Conservation (phyloP, 2,888 invertebrate genomes). For the Dascillus cervinus region DNA sequence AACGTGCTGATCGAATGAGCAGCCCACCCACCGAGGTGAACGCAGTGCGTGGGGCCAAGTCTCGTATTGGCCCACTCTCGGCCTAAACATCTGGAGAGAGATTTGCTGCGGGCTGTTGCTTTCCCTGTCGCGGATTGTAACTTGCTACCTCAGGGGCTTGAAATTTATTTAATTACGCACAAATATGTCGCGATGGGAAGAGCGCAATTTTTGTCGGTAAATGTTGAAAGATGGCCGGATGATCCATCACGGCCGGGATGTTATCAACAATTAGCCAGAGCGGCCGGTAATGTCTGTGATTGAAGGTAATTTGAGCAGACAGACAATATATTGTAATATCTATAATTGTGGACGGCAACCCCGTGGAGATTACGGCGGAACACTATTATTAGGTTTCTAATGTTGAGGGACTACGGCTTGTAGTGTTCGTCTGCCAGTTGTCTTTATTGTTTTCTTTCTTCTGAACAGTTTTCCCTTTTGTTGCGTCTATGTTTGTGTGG, state of each 20-base stretch:
- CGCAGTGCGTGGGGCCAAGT: conserved; percentile 14
- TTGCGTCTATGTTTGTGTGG: too few relatives aligned
- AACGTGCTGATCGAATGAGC: conserved; percentile 19
- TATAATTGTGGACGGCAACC: conserved; percentile 37
- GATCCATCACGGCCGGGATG: conserved; percentile 32
- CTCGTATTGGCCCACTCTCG: conserved; percentile 14
- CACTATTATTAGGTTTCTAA: conserved; percentile 28
- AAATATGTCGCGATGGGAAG: too few relatives aligned
- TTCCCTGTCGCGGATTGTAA: conserved; percentile 14
- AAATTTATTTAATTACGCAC: too few relatives aligned
- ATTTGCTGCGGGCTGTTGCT: conserved; percentile 5
- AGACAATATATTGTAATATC: conserved; percentile 39
- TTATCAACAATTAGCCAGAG: conserved; percentile 36
- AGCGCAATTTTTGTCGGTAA: too few relatives aligned
- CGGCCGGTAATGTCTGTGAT: conserved; percentile 35
- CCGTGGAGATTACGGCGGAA: conserved; percentile 33
- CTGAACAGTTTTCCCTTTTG: too few relatives aligned
- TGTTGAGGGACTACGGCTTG: conserved; percentile 20
- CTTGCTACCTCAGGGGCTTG: too few relatives aligned
- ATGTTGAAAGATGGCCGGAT: too few relatives aligned
- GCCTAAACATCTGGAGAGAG: conserved; percentile 7
- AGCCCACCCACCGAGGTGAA: conserved; percentile 18
- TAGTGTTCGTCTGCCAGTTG: too few relatives aligned
- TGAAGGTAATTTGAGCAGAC: conserved; percentile 36
- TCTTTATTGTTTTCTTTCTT: too few relatives aligned